phyloP scores from a whole-genome alignment of 2,113 vertebrate species.

The Grammomys dolichurus region DNA sequence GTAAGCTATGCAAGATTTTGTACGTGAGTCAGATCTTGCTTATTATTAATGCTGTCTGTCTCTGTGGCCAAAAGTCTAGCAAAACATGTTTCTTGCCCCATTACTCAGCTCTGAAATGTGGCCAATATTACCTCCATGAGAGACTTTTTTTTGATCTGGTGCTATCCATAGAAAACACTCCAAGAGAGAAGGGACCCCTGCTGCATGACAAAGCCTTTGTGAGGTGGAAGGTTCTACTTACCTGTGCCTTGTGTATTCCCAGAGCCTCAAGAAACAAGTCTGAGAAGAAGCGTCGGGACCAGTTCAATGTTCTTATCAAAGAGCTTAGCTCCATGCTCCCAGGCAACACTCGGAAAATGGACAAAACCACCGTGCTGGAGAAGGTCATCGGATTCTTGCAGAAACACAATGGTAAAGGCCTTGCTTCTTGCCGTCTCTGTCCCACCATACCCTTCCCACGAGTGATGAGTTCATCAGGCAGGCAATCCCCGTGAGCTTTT shows the following conservation, averaged over 20 bases:
- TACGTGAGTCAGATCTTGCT: constrained; percentile 49
- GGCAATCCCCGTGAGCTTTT: not conserved
- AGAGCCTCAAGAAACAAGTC: constrained; percentile 93
- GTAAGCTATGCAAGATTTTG: not conserved
- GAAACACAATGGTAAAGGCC: constrained; percentile 90
- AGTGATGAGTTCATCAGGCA: not conserved
- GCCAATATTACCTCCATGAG: not conserved
- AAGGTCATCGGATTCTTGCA: constrained; percentile 91
- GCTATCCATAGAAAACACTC: not conserved
- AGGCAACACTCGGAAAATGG: constrained; percentile 90
- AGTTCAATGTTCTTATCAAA: constrained; percentile 93
- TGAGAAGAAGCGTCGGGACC: constrained; percentile 92
- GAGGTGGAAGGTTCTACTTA: not conserved
- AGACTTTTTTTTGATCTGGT: constrained; percentile 17
- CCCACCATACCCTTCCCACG: not conserved
- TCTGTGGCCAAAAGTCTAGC: constrained; percentile 62
- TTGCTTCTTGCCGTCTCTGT: not conserved
- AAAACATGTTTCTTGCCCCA: constrained; percentile 44
- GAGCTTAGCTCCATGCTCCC: constrained; percentile 92
- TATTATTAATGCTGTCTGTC: constrained; percentile 48
- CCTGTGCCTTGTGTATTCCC: constrained; percentile 58
- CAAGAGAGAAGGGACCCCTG: not conserved
- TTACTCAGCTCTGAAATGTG: constrained; percentile 37
- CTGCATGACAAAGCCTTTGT: not conserved
- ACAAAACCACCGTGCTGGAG: constrained; percentile 92